Conservation (phyloP, 2,113 vertebrate genomes). For the Cynocephalus volans region DNA sequence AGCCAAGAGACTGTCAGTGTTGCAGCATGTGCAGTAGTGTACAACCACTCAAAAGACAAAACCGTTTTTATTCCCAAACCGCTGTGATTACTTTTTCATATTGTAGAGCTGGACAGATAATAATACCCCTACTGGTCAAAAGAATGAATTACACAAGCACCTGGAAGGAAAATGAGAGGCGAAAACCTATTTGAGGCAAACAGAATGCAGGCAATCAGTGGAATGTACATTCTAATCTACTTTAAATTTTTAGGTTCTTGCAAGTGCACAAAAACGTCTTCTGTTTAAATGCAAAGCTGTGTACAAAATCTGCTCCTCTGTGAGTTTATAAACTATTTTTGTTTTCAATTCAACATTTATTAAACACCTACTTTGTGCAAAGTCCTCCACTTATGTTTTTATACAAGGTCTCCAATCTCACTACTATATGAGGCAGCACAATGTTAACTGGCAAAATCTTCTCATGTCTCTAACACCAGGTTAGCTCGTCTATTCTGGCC, state of each 20-base stretch:
- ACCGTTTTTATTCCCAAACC: not conserved
- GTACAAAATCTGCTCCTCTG: constrained; percentile 26
- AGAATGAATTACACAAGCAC: constrained; percentile 52
- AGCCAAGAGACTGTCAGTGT: constrained; percentile 4
- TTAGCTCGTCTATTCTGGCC: constrained; percentile 36
- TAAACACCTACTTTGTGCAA: constrained; percentile 33
- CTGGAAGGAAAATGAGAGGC: constrained; percentile 31
- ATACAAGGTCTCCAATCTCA: not conserved
- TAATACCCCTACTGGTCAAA: constrained; percentile 67
- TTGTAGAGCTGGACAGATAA: constrained; percentile 10
- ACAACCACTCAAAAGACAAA: constrained; percentile 62
- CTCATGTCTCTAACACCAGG: not conserved
- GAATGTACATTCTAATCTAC: constrained; percentile 13
- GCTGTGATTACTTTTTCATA: constrained; percentile 64
- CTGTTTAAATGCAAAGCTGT: constrained; percentile 29
- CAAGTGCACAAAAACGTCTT: constrained; percentile 32
- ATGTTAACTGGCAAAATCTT: constrained; percentile 60
- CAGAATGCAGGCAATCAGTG: constrained; percentile 44
- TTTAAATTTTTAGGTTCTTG: constrained; percentile 51
- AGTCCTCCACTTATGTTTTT: constrained; percentile 62
- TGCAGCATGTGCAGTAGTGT: not conserved
- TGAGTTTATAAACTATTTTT: constrained; percentile 29
- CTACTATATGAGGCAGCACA: not conserved
- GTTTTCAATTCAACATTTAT: constrained; percentile 34
- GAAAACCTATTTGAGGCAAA: constrained; percentile 36